These are phyloP conservation scores for Pteria penguin DNA, from an alignment of 2,888 invertebrate genomes.

Conservation along the genomic window DNA sequence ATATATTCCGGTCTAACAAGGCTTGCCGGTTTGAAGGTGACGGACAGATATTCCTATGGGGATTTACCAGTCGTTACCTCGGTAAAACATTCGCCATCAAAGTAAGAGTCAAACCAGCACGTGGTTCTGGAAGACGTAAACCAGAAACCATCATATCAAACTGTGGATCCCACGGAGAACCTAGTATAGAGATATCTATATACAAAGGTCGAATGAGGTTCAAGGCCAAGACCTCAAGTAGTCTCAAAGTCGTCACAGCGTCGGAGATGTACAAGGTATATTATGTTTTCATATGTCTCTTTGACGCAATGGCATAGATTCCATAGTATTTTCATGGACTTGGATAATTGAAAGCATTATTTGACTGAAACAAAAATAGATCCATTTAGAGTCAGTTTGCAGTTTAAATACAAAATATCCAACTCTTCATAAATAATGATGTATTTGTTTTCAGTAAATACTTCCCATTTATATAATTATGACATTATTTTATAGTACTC, in stretches of 20 bases:
- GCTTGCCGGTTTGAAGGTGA: constrained; percentile 20
- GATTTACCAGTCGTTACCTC: constrained; percentile 30
- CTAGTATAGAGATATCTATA: constrained; percentile 23
- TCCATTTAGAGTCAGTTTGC: too few relatives aligned
- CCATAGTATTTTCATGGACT: too few relatives aligned
- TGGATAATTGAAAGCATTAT: too few relatives aligned
- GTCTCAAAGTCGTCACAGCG: background rate
- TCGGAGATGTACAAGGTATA: constrained; percentile 16
- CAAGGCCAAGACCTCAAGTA: constrained; percentile 30
- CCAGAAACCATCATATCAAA: constrained; percentile 34
- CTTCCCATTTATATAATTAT: too few relatives aligned
- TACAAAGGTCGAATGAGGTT: constrained; percentile 24
- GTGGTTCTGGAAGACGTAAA: constrained; percentile 13
- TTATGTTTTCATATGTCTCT: too few relatives aligned
- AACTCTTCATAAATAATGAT: too few relatives aligned
- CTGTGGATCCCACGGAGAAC: constrained; percentile 36
- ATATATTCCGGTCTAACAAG: constrained; percentile 9
- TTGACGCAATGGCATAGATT: too few relatives aligned
- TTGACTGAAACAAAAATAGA: too few relatives aligned
- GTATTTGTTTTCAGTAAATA: too few relatives aligned
- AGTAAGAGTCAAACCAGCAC: constrained; percentile 15
- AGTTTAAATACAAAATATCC: too few relatives aligned
- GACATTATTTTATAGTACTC: too few relatives aligned
- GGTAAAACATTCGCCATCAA: constrained; percentile 33
- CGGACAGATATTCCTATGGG: constrained; percentile 35